Percentiles rank a stretch among this genome's conserved stretches.
phyloP scores from a whole-genome alignment of 2,888 invertebrate species.

The Bembecia ichneumoniformis region DNA sequence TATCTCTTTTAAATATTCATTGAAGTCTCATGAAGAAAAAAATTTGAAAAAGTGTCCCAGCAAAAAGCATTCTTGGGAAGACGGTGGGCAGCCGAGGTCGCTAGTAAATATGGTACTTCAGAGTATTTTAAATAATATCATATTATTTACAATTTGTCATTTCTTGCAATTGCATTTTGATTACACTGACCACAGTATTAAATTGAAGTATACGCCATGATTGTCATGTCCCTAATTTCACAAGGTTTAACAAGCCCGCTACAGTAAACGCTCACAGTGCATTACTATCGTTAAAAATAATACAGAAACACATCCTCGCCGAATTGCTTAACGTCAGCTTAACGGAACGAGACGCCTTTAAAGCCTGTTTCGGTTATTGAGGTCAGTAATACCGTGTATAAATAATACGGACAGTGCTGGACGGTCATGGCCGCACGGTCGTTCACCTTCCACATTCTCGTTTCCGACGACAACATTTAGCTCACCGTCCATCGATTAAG shows the following conservation, averaged over 20 bases:
- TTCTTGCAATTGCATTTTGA: no score
- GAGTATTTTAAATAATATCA: no score
- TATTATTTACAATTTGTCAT: no score
- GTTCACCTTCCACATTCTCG: constrained; percentile 14
- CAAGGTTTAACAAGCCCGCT: background rate
- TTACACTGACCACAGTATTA: no score
- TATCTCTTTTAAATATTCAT: no score
- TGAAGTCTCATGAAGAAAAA: no score
- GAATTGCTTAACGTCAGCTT: constrained; percentile 12
- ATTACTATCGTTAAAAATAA: background rate
- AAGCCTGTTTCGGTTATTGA: constrained; percentile 26
- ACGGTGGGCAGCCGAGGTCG: no score
- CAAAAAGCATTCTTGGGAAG: no score
- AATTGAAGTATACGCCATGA: no score
- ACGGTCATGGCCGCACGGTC: constrained; percentile 22
- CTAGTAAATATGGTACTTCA: no score
- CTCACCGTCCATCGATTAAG: background rate
- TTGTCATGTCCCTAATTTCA: no score
- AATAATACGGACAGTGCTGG: constrained; percentile 15
- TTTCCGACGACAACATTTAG: background rate
- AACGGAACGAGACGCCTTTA: constrained; percentile 23
- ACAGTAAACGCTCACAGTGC: background rate
- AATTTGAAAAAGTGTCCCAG: no score
- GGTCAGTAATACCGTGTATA: constrained; percentile 32
- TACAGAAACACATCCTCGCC: constrained; percentile 3